phyloP scores from a whole-genome alignment of 2,113 vertebrate species.

The Pungitius pungitius region DNA sequence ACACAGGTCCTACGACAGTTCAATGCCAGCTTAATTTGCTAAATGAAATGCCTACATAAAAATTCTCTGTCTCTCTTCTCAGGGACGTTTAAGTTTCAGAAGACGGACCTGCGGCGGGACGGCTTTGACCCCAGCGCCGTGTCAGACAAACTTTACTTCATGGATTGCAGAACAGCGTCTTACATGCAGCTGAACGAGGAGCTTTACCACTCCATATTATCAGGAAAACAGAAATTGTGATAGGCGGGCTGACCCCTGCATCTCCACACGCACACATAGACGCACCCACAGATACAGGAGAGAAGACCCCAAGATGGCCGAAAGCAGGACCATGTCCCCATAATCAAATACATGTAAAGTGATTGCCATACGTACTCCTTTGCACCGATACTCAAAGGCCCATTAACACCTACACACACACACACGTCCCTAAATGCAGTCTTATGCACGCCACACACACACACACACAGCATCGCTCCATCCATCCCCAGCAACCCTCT shows the following conservation, averaged over 20 bases:
- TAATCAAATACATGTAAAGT: constrained; percentile 16
- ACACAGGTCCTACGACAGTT: neutral
- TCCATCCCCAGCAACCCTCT: constrained; percentile 36
- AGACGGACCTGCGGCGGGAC: constrained; percentile 89
- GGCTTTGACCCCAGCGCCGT: constrained; percentile 84
- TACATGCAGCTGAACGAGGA: constrained; percentile 84
- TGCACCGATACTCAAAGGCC: constrained; percentile 19
- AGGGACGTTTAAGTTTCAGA: constrained; percentile 98
- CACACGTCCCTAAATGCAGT: constrained; percentile 22
- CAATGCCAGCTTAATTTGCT: neutral
- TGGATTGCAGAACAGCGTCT: constrained; percentile 87
- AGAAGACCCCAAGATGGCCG: constrained; percentile 45
- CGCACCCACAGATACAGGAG: constrained; percentile 13
- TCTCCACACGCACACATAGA: constrained; percentile 20
- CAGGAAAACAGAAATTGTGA: constrained; percentile 92
- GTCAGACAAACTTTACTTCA: constrained; percentile 89
- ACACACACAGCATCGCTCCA: constrained; percentile 34
- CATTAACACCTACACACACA: constrained; percentile 25
- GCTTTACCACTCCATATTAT: constrained; percentile 84
- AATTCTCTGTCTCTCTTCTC: constrained; percentile 35
- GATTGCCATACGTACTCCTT: constrained; percentile 59
- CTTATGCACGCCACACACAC: constrained; percentile 33
- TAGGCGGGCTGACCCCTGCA: constrained; percentile 49
- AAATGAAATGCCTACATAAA: neutral
- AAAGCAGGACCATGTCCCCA: constrained; percentile 26